phyloP scores from a whole-genome alignment of 2,113 vertebrate species.

The Pardalotus punctatus region DNA sequence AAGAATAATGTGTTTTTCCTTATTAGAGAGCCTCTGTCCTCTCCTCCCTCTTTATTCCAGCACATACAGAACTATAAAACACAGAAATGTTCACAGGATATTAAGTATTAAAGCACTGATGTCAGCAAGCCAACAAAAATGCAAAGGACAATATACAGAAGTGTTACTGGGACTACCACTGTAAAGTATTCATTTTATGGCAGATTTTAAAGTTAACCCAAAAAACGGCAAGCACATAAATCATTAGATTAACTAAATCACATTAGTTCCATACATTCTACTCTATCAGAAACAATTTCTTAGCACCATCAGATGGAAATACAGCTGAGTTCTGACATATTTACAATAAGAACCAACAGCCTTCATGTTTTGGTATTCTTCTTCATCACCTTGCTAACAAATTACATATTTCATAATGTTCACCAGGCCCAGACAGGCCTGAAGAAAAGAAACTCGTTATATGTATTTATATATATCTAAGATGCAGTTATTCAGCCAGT shows the following conservation, averaged over 20 bases:
- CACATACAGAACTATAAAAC: conserved; percentile 25
- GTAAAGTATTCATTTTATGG: neutral
- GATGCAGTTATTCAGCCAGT: neutral
- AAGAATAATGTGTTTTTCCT: conserved; percentile 13
- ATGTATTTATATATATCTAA: neutral
- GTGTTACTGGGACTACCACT: neutral
- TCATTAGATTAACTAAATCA: neutral
- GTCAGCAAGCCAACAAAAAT: conserved; percentile 58
- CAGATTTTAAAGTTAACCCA: neutral
- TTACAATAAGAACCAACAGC: neutral
- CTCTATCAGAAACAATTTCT: neutral
- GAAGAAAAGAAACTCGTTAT: neutral
- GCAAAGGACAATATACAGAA: conserved; percentile 35
- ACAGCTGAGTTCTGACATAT: neutral
- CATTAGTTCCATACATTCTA: neutral
- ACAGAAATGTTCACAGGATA: conserved; percentile 48
- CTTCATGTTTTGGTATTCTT: neutral
- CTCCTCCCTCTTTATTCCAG: neutral
- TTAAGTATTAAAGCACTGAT: conserved; percentile 31
- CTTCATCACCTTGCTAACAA: neutral
- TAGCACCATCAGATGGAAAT: neutral
- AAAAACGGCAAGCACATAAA: neutral
- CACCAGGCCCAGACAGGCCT: neutral
- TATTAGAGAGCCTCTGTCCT: neutral
- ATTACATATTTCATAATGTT: neutral